phyloP scores from a whole-genome alignment of 2,888 invertebrate genomes.

The Tipula helvola region DNA sequence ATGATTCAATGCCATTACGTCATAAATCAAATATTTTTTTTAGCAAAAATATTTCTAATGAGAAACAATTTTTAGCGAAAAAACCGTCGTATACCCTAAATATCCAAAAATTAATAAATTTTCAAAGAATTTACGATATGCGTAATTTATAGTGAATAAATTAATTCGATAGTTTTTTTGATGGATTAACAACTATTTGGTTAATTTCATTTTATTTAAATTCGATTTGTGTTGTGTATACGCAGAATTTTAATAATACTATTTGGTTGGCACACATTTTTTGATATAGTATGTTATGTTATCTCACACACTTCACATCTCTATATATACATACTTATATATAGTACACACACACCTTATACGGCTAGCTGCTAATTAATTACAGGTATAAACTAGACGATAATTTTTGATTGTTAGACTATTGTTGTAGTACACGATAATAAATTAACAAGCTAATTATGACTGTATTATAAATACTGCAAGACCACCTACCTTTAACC shows the following conservation, averaged over 20 bases:
- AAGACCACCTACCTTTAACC: constrained; percentile 49
- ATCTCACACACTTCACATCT: neutral
- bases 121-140: neutral
- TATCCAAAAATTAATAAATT: neutral
- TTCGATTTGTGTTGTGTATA: neutral
- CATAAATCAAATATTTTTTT: neutral
- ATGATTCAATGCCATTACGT: neutral
- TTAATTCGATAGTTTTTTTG: neutral
- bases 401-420: neutral
- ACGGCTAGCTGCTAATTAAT: neutral
- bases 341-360: no score
- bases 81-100: neutral
- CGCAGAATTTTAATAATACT: neutral
- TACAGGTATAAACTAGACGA: neutral
- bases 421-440: neutral
- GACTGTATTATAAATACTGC: neutral
- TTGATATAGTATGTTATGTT: neutral
- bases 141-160: neutral
- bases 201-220: neutral
- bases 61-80: neutral
- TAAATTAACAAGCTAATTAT: neutral
- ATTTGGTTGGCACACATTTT: neutral
- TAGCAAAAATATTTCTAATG: neutral
- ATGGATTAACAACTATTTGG: neutral
- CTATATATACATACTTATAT: neutral